phyloP scores from a whole-genome alignment of 2,888 invertebrate genomes.

The Scaptomyza polygonia region DNA sequence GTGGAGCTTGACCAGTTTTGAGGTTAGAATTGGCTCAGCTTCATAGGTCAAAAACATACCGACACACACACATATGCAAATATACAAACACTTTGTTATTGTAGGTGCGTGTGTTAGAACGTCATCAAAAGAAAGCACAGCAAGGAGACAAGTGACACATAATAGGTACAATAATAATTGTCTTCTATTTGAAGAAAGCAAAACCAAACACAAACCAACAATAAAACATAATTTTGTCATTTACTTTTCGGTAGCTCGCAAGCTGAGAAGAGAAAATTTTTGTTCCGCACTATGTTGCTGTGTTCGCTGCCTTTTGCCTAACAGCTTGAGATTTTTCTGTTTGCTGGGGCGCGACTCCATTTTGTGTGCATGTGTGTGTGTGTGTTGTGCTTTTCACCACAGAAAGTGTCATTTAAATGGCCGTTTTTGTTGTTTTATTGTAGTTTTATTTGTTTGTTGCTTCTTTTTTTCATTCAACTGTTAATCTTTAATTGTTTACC shows the following conservation, averaged over 20 bases:
- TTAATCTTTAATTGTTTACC: slow-evolving; percentile 67
- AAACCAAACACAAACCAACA: slow-evolving; percentile 20
- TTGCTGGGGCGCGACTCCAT: slow-evolving; percentile 53
- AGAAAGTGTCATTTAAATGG: slow-evolving; percentile 69
- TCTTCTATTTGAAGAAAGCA: slow-evolving; percentile 56
- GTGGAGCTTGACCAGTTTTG: slow-evolving; percentile 54
- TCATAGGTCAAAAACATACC: slow-evolving; percentile 49
- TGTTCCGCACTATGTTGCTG: slow-evolving; percentile 14
- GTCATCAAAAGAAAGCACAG: slow-evolving; percentile 45
- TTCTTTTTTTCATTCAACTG: slow-evolving; percentile 36
- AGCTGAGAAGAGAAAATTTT: slow-evolving; percentile 35
- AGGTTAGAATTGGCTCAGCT: slow-evolving; percentile 69
- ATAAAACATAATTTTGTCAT: slow-evolving; percentile 44
- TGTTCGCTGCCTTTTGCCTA: slow-evolving; percentile 13
- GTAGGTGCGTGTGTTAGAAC: slow-evolving; percentile 33
- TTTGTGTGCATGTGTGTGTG: slow-evolving; percentile 26
- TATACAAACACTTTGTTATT: slow-evolving; percentile 20
- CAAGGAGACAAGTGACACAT: slow-evolving; percentile 22
- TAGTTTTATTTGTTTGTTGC: slow-evolving; percentile 33
- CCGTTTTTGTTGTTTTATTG: slow-evolving; percentile 28
- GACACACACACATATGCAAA: slow-evolving; percentile 1
- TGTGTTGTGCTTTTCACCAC: slow-evolving; percentile 65
- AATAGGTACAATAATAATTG: slow-evolving; percentile 37
- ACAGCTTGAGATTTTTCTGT: slow-evolving; percentile 41
- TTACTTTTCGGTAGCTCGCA: slow-evolving; percentile 27